These are phyloP conservation scores for Chelmon rostratus DNA, from an alignment of 2,797 vertebrate genomes.

Conservation along the genomic window DNA sequence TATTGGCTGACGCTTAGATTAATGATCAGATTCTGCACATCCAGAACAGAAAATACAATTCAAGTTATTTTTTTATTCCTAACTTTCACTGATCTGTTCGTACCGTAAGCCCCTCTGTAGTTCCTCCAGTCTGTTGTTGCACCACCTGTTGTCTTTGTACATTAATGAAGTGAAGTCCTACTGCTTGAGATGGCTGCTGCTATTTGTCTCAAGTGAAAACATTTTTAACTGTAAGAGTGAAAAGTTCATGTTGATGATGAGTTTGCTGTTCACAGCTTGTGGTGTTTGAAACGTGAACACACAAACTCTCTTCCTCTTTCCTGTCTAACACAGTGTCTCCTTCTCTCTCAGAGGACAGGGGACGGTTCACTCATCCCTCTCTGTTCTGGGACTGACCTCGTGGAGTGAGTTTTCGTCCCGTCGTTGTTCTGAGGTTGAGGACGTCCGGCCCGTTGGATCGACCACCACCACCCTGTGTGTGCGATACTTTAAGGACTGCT, in stretches of 20 bases:
- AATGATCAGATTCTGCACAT: too few relatives aligned
- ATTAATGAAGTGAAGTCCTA: too few relatives aligned
- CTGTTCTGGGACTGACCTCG: slow-evolving; percentile 18
- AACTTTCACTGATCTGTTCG: too few relatives aligned
- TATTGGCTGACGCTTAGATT: too few relatives aligned
- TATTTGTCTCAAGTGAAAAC: background rate
- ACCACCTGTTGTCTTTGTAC: too few relatives aligned
- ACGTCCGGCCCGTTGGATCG: slow-evolving; percentile 45
- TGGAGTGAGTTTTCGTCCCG: slow-evolving; percentile 31
- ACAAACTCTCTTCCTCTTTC: too few relatives aligned
- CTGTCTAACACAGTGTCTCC: slow-evolving; percentile 15
- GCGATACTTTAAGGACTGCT: slow-evolving; percentile 73
- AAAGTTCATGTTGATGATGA: background rate
- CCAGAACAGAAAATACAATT: too few relatives aligned
- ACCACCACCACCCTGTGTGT: slow-evolving; percentile 54
- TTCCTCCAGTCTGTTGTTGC: too few relatives aligned
- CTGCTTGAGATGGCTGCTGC: too few relatives aligned
- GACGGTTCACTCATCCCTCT: slow-evolving; percentile 32
- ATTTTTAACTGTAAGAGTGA: background rate
- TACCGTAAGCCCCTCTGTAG: too few relatives aligned
- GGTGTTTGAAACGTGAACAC: background rate
- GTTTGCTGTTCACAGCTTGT: background rate
- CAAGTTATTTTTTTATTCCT: too few relatives aligned
- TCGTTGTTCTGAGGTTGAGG: slow-evolving; percentile 36
- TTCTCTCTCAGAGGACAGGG: slow-evolving; percentile 38